Base-by-base conservation (phyloP, 1,140 invertebrate genomes). In the Neotoxoptera formosana region DNA sequence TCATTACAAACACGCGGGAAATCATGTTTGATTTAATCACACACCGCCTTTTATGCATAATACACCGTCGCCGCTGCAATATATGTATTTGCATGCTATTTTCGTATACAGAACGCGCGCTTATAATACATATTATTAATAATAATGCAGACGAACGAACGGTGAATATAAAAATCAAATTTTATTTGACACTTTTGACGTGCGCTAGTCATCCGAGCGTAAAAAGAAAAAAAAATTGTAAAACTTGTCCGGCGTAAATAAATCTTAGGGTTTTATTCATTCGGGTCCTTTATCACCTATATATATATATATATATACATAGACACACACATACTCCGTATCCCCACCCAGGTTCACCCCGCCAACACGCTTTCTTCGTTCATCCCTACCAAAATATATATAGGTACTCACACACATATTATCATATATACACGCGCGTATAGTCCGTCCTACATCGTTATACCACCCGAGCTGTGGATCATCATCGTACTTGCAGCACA, bases 181-280 rank as follows among this genome's bases (percentile, higher is more conserved):
- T 92, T 92, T 92, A 92, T 84, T 53, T 84, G 91, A 84, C 91
- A 84, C 34, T 47, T 51, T 53, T 84, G 47, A 92, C 91, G 48
- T 53, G 91, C 45, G 67, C 53, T 56, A 86, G 84, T 86, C 84
- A 25, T 86, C n/a, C 21, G 36, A 53, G 51, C 34, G 51, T 56
- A 34, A 88, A 88, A 60, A 90, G 36, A 90, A 17, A 41, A 60
- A 90, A 90, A 90, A 17, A 41, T 60, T 36, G 36, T 41, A 60
- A 90, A 56, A 41, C 88, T 90, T 60, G 88, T 60, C 53, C 21
- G 23, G 21, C 53, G 53, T 11, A 25, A 56, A 86, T 87, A 88
- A 88, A 88, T 88, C 87, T 30, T 88, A 88, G 20, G 7, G 48
- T 88, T 88, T 88, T 88, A 88, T 88, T 34, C 87, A n/a, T 88